Evolutionary conservation across 2,113 vertebrate genomes (phyloP), one percentile per base, ranked within the genome.

Genomic region (Hoplias malabaricus): DNA sequence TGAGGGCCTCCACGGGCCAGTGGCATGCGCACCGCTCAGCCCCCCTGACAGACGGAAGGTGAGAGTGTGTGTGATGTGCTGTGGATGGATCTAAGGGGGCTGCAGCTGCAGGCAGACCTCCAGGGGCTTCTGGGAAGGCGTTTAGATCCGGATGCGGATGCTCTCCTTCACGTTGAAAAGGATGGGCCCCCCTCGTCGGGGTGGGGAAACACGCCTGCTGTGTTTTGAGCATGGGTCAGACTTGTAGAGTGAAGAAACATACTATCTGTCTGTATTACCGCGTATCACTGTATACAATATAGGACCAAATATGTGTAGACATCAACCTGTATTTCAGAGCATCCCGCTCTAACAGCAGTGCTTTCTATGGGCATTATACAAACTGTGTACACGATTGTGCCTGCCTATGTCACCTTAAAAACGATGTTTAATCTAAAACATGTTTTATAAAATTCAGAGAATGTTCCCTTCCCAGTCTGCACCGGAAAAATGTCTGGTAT

Each of bases 41-140:
- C 42, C 57, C 62, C 23, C 21, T 72, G 71, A 84, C 66, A 80
- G 84, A 79, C 75, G 80, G 75, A 80, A 78, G 80, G 80, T 70
- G 72, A 82, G 79, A 82, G 80, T 70, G 82, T 73, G 29, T 33
- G 69, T 69, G 75, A 81, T 81, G 67, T 57, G 50, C 56, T 61
- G 65, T 36, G 14, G 79, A 81, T 27, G 48, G 77, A 63, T 62
- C 36, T 9, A 42, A 79, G 56, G 46, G 79, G 76, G 56, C 50
- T 36, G 54, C 75, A 81, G 79, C 70, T 81, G 82, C 29, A 13
- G 50, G 48, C 53, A 29, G 53, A 71, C 65, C 69, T 21, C 42
- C n/a, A 4, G 68, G 43, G 75, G 66, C 80, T 62, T 79, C 67
- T 50, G 27, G 53, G 40, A 81, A 73, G 75, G 71, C 75, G 82